A percentile compares a stretch with the other conserved stretches of the same genome.
Evolutionary conservation across 2,113 vertebrate species (phyloP).

Genomic region (Campylorhamphus procurvoides): DNA sequence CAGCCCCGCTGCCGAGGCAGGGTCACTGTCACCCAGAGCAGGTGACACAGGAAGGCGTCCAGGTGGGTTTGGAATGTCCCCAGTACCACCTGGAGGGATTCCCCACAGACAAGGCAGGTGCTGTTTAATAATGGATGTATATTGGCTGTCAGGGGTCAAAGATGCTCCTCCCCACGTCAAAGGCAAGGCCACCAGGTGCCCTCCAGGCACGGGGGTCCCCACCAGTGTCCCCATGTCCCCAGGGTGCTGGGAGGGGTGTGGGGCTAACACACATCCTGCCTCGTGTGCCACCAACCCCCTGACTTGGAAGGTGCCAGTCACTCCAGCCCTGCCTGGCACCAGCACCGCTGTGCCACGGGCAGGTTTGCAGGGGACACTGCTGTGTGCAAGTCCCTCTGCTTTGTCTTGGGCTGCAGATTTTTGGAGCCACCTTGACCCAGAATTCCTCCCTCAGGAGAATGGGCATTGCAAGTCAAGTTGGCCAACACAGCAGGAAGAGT

Average conservation of each 20-base stretch:
- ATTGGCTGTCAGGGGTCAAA: neutral
- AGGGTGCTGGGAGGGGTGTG: neutral
- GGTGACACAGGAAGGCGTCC: neutral
- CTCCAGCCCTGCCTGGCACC: fast-evolving
- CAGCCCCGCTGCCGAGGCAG: neutral
- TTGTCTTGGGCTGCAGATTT: neutral
- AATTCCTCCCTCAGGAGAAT: neutral
- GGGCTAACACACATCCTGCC: too few relatives aligned
- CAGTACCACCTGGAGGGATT: neutral
- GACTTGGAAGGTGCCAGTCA: neutral
- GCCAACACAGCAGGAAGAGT: neutral
- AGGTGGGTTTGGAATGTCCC: neutral
- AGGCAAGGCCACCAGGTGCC: neutral
- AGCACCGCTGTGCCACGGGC: neutral
- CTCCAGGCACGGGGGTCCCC: neutral
- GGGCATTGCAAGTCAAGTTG: neutral
- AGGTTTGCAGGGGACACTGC: neutral
- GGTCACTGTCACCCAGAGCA: neutral
- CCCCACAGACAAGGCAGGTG: neutral
- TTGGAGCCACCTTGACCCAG: neutral
- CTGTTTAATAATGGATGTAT: fast-evolving
- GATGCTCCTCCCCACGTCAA: fast-evolving
- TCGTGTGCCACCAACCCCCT: fast-evolving
- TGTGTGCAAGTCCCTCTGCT: fast-evolving
- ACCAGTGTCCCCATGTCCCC: neutral